Base-by-base conservation (phyloP, 2,113 vertebrate genomes). In the Anoura caudifer region DNA sequence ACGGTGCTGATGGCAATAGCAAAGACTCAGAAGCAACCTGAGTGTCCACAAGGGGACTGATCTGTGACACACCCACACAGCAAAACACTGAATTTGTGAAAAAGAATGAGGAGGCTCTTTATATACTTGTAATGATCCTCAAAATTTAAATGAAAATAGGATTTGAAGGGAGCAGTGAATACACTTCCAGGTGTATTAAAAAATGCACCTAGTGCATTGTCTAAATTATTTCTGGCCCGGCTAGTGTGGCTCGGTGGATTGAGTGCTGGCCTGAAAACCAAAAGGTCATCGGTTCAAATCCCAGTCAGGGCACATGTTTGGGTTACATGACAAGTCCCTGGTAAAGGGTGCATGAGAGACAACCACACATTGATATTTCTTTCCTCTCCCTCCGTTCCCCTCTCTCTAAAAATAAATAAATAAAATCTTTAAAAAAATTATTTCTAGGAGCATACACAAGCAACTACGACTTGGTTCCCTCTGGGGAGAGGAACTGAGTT, bases 11-110 rank as follows among this genome's bases (percentile, higher is more conserved):
- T 56, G 24, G 0, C n/a, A 90, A 85, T 0, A 82, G 31, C 19
- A 56, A 72, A 76, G 72, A 47, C 38, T 43, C 38, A 45, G 69
- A 50, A 45, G 79, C 12, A 72, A 43, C 15, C 52, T 38, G 47
- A 43, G 26, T 15, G 17, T 54, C 83, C 13, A 61, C 59, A 26
- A 54, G 24, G 59, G 28, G 9, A 82, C 0, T 67, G 52, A 72
- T 36, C 26, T 31, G 59, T 0, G 3, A 76, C 11, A n/a, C 1
- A 31, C 2, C 36, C 22, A 20, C 1, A n/a, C 0, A 7, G 52
- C 5, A 33, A 73, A 45, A 54, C 20, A 70, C 16, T 52, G 31
- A 22, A 33, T 22, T 12, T 54, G 15, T 54, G 47, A 75, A 88
- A 90, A 75, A 67, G 11, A 47, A 75, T 0, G 11, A 41, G 16